A percentile compares a stretch with the other conserved stretches of the same genome.
phyloP scores from a whole-genome alignment of 2,113 vertebrate species.

The Dipodomys ordii region DNA sequence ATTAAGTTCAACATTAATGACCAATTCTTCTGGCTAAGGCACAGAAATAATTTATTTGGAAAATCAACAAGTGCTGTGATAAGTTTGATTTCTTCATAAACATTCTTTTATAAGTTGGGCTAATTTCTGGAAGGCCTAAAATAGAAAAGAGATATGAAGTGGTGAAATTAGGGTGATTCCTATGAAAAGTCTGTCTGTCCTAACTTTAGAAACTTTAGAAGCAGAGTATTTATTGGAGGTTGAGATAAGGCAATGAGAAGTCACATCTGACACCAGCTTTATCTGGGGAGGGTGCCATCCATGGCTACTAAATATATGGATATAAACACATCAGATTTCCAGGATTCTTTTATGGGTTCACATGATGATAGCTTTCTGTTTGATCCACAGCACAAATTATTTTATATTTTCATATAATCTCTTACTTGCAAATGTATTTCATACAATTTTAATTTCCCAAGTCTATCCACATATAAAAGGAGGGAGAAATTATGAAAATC shows the following conservation, averaged over 20 bases:
- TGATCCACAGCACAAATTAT: neutral
- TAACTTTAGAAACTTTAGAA: slow-evolving; percentile 34
- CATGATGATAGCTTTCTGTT: neutral
- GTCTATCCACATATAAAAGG: neutral
- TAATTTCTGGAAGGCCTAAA: slow-evolving; percentile 94
- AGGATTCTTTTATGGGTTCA: neutral
- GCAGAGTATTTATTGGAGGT: neutral
- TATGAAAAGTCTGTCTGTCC: neutral
- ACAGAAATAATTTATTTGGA: slow-evolving; percentile 28
- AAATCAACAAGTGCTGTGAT: neutral
- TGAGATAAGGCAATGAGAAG: neutral
- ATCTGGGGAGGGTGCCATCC: neutral
- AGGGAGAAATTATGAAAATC: neutral
- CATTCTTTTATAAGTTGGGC: slow-evolving; percentile 92
- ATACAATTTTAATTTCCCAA: neutral
- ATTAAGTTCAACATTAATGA: neutral
- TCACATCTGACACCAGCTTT: neutral
- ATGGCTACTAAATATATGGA: neutral
- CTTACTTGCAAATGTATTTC: neutral
- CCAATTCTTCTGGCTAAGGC: slow-evolving; percentile 35
- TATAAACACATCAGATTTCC: neutral
- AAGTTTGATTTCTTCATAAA: slow-evolving; percentile 79
- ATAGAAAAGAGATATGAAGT: slow-evolving; percentile 66
- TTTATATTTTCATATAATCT: slow-evolving; percentile 19
- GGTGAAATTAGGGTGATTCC: neutral